These are phyloP conservation scores for Caenorhabditis latens DNA, from an alignment of 1,140 invertebrate species.

Conservation along the genomic window DNA sequence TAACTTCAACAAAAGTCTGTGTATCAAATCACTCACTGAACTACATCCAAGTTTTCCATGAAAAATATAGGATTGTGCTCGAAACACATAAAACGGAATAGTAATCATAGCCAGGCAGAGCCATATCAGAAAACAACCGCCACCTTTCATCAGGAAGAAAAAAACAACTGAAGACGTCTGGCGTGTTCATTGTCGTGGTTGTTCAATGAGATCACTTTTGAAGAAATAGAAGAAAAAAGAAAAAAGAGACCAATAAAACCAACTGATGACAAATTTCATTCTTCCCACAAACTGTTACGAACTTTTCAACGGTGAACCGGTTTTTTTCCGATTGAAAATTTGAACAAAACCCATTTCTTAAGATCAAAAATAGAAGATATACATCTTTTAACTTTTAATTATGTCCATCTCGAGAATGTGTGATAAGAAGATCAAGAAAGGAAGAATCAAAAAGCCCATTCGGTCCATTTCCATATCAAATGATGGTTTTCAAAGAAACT, in stretches of 20 bases:
- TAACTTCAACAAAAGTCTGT: background rate
- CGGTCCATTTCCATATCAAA: no score
- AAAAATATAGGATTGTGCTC: constrained; percentile 40
- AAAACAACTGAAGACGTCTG: background rate
- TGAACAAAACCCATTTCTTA: background rate
- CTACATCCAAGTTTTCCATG: constrained; percentile 21
- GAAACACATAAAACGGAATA: constrained; percentile 29
- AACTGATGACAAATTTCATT: constrained; percentile 31
- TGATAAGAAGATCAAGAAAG: no score
- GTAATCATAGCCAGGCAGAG: constrained; percentile 1
- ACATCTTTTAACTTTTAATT: background rate
- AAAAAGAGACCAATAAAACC: constrained; percentile 3
- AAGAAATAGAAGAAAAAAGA: background rate
- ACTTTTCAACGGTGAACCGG: background rate
- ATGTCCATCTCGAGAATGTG: no score
- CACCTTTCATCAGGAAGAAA: background rate
- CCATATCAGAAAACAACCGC: constrained; percentile 3
- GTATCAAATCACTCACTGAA: background rate
- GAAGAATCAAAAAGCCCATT: no score
- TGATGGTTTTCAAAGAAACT: no score
- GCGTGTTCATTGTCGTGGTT: constrained; percentile 15
- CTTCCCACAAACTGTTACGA: constrained; percentile 16
- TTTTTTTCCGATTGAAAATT: background rate
- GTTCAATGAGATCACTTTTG: constrained; percentile 20
- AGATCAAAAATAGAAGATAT: constrained; percentile 9